Conservation (phyloP, 2,888 invertebrate species). For the Ceramica pisi region DNA sequence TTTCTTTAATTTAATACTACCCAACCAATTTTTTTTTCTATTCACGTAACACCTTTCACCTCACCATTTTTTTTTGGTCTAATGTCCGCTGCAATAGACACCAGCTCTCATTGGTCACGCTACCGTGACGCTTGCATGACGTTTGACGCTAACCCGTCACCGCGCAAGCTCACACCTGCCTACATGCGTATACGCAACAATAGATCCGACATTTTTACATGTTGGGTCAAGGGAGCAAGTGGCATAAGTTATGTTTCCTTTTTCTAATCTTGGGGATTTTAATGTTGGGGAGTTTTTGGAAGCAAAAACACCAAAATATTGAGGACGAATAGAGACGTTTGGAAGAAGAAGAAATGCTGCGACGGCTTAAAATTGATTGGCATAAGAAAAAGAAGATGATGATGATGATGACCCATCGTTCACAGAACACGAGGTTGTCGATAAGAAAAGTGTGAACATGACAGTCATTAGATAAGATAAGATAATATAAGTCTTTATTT, state of each 20-base stretch:
- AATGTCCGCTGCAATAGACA: slow-evolving; percentile 69
- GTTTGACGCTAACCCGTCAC: slow-evolving; percentile 64
- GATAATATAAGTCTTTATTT: too few species aligned
- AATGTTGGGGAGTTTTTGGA: neutral
- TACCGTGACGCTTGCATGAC: slow-evolving; percentile 56
- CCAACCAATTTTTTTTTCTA: neutral
- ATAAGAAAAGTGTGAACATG: neutral
- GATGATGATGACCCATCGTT: neutral
- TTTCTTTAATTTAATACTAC: slow-evolving; percentile 28
- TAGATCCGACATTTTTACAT: slow-evolving; percentile 67
- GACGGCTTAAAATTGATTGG: too few species aligned
- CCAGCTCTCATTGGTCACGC: slow-evolving; percentile 72
- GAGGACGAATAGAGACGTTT: too few species aligned
- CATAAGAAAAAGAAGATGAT: too few species aligned
- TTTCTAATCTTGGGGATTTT: neutral
- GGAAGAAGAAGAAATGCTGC: too few species aligned
- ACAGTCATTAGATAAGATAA: too few species aligned
- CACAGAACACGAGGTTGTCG: neutral
- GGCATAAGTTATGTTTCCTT: slow-evolving; percentile 7
- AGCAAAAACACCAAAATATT: too few species aligned
- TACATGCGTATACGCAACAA: slow-evolving; percentile 66
- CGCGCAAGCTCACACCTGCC: slow-evolving; percentile 83
- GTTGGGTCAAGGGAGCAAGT: slow-evolving; percentile 25
- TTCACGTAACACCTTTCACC: slow-evolving; percentile 8
- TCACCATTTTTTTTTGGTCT: neutral